Evolutionary conservation across 2,113 vertebrate genomes (phyloP).

Genomic region (Crotalus horridus): DNA sequence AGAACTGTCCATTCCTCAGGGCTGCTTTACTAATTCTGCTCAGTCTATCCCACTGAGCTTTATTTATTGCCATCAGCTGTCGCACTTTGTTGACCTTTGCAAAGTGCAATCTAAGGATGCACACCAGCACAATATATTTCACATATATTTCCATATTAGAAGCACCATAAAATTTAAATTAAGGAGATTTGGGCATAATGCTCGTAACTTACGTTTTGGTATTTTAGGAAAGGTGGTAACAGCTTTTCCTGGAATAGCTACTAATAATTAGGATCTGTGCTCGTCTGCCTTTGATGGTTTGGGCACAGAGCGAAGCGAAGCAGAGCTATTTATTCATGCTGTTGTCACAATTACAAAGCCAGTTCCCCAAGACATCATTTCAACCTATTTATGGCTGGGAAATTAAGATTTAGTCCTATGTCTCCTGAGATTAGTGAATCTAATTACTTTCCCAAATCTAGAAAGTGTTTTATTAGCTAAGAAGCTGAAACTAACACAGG

Average conservation of each 20-base stretch:
- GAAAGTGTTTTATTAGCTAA: background rate
- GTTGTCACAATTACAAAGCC: conserved; percentile 23
- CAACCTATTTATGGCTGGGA: conserved; percentile 27
- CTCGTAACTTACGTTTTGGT: conserved; percentile 49
- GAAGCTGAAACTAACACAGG: background rate
- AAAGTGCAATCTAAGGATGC: conserved; percentile 63
- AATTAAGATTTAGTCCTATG: conserved; percentile 19
- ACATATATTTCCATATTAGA: conserved; percentile 68
- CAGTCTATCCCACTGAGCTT: conserved; percentile 31
- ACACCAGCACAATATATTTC: conserved; percentile 57
- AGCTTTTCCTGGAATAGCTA: conserved; percentile 1
- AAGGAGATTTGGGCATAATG: conserved; percentile 52
- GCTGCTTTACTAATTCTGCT: conserved; percentile 44
- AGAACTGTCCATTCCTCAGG: conserved; percentile 18
- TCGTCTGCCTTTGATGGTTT: conserved; percentile 21
- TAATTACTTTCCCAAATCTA: conserved; percentile 8
- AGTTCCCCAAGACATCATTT: conserved; percentile 9
- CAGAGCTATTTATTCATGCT: conserved; percentile 31
- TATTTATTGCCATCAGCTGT: conserved; percentile 69
- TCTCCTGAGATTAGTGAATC: background rate
- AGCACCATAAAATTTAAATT: conserved; percentile 74
- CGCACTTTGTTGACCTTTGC: conserved; percentile 62
- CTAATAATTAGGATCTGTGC: conserved; percentile 1
- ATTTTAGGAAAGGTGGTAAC: conserved; percentile 48
- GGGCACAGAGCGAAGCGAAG: conserved; percentile 28